Evolutionary conservation across 1,140 invertebrate species (phyloP), one percentile per base, ranked within the genome.

Genomic region (Riptortus pedestris): DNA sequence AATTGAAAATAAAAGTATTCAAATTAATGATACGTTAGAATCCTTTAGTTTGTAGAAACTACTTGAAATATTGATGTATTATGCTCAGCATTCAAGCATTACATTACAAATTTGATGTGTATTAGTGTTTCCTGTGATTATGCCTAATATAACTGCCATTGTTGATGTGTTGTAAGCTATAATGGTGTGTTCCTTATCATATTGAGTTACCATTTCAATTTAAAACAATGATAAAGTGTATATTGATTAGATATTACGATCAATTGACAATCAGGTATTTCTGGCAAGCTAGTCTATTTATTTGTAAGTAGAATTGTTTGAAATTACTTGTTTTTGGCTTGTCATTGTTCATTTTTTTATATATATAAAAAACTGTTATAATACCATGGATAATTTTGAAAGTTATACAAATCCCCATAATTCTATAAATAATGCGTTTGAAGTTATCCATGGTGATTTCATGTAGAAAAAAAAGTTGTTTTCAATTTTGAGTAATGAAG

Each of bases 71-170:
- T n/a, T n/a, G 14, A 7, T 38, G 31, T 38, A 38, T 38, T 38
- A 38, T 38, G 31, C 31, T 38, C 31, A 38, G n/a, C 31, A 38
- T 7, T 38, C 14, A 38, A 38, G 31, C 31, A 38, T 38, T 14
- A 38, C 5, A 38, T 7, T 14, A n/a, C n/a, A n/a, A 5, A 51
- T 20, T 51, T 51, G 22, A 20, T 51, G 48, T 5, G n/a, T n/a
- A 22, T 22, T 20, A 51, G 48, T 20, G 24, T 51, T 51, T 51
- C 24, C 24, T 55, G 51, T 55, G 51, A 27, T 55, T 55, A 24
- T 55, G 51, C 51, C 51, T 55, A 55, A 55, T 22, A 26, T 27
- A 9, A 55, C 51, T 55, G 51, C 51, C 51, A 55, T 26, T 55
- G 22, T 55, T 55, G 22, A 55, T 55, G 51, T 55, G 24, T 55